phyloP scores from a whole-genome alignment of 2,888 invertebrate species.

The Dorcus parallelipipedus region DNA sequence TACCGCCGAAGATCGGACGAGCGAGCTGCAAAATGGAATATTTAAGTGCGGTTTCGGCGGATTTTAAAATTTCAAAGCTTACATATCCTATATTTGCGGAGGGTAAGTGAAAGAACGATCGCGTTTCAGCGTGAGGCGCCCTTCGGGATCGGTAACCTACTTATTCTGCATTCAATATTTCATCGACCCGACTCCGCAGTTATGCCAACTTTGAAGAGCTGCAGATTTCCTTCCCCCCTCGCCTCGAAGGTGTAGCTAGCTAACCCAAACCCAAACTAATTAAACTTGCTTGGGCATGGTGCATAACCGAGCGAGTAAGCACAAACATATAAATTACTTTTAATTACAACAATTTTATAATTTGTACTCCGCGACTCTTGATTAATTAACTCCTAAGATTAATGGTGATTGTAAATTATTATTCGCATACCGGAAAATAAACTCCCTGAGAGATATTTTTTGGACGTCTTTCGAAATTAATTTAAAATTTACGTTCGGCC shows the following conservation, averaged over 20 bases:
- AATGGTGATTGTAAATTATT: slow-evolving; percentile 46
- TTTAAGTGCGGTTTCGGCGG: slow-evolving; percentile 22
- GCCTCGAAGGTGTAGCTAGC: slow-evolving; percentile 13
- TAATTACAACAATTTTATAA: slow-evolving; percentile 51
- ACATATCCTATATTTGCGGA: slow-evolving; percentile 26
- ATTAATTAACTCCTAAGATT: slow-evolving; percentile 48
- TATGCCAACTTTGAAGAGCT: slow-evolving; percentile 25
- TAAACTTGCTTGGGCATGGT: slow-evolving; percentile 43
- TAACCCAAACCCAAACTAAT: slow-evolving; percentile 36
- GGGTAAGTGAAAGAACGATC: slow-evolving; percentile 35
- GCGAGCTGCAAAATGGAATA: slow-evolving; percentile 22
- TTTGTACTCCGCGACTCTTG: slow-evolving; percentile 47
- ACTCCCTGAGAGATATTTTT: slow-evolving; percentile 20
- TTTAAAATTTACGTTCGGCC: not conserved
- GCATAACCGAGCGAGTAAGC: slow-evolving; percentile 43
- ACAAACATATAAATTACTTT: slow-evolving; percentile 49
- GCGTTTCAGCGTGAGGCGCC: slow-evolving; percentile 30
- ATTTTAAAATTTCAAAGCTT: slow-evolving; percentile 23
- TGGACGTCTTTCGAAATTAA: not conserved
- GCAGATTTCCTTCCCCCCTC: slow-evolving; percentile 24
- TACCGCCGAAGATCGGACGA: slow-evolving; percentile 11
- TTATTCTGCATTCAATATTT: slow-evolving; percentile 36
- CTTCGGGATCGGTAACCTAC: slow-evolving; percentile 35
- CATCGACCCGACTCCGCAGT: slow-evolving; percentile 22
- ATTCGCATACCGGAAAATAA: slow-evolving; percentile 40